A percentile compares a stretch with the other conserved stretches of the same genome.
These are phyloP conservation scores for Aleiodes sp. DNA, from an alignment of 1,140 invertebrate genomes.

Conservation along the genomic window DNA sequence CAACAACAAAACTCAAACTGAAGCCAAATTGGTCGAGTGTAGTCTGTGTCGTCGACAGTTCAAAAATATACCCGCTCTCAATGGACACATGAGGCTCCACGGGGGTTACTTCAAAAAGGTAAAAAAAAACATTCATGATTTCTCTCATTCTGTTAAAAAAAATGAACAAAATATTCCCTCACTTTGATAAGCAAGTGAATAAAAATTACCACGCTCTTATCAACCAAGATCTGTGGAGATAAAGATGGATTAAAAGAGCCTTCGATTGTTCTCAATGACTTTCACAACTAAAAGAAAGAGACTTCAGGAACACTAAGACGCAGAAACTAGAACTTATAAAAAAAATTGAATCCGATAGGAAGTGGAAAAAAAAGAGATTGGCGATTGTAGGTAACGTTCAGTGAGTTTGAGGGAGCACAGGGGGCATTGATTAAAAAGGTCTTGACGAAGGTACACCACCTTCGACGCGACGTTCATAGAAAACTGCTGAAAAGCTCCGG, in stretches of 20 bases:
- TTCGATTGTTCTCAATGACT: too few species aligned
- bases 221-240: too few species aligned
- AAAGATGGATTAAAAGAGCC: too few species aligned
- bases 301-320: too few species aligned
- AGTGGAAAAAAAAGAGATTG: conserved; percentile 41
- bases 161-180: too few species aligned
- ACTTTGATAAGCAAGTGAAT: too few species aligned
- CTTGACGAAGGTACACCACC: conserved; percentile 43
- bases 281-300: too few species aligned
- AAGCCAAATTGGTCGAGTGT: conserved; percentile 88
- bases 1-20: conserved; percentile 66
- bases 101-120: conserved; percentile 97
- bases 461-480: conserved; percentile 38
- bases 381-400: conserved; percentile 27
- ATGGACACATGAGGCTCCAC: conserved; percentile 96
- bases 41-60: conserved; percentile 94
- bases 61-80: conserved; percentile 96
- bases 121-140: conserved; percentile 30
- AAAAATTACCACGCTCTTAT: too few species aligned
- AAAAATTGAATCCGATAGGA: conserved; percentile 8
- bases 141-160: too few species aligned
- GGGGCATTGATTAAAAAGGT: conserved; percentile 50
- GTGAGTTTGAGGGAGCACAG: neutral
- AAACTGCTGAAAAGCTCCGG: conserved; percentile 47
- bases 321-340: too few species aligned